Evolutionary conservation across 2,888 invertebrate genomes (phyloP).

Genomic region (Ryuthela nishihirai): DNA sequence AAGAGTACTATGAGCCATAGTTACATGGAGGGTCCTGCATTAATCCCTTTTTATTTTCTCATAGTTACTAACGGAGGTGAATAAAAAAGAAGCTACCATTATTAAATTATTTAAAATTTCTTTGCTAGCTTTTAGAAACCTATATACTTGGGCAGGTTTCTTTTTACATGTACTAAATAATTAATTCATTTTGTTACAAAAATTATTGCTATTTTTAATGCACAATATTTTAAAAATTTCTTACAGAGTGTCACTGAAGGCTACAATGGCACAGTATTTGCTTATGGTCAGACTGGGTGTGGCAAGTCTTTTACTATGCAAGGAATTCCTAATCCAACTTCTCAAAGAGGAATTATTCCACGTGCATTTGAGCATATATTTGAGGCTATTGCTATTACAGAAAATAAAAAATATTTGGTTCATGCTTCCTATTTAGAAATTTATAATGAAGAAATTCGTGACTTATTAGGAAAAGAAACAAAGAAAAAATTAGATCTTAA

Average conservation of each 20-base stretch:
- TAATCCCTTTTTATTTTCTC: no score
- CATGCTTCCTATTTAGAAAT: slow-evolving; percentile 78
- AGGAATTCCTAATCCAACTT: slow-evolving; percentile 58
- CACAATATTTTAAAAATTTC: no score
- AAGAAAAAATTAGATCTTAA: slow-evolving; percentile 63
- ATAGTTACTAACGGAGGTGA: no score
- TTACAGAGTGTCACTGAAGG: slow-evolving; percentile 76
- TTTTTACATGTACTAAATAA: no score
- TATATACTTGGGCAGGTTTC: no score
- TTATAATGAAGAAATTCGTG: slow-evolving; percentile 74
- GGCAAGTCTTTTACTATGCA: slow-evolving; percentile 91
- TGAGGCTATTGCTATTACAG: slow-evolving; percentile 72
- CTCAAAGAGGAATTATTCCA: slow-evolving; percentile 55
- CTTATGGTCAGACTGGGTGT: slow-evolving; percentile 89
- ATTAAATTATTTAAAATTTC: no score
- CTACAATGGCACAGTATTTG: slow-evolving; percentile 89
- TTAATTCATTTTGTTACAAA: no score
- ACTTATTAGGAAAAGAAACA: slow-evolving; percentile 61
- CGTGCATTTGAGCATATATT: slow-evolving; percentile 84
- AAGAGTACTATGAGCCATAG: no score
- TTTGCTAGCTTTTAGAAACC: no score
- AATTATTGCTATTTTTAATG: no score
- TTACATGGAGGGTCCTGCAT: no score
- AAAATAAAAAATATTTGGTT: slow-evolving; percentile 65
- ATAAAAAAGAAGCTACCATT: no score